Evolutionary conservation across 1,140 invertebrate species (phyloP).

Genomic region (Macrocentrus cingulum): DNA sequence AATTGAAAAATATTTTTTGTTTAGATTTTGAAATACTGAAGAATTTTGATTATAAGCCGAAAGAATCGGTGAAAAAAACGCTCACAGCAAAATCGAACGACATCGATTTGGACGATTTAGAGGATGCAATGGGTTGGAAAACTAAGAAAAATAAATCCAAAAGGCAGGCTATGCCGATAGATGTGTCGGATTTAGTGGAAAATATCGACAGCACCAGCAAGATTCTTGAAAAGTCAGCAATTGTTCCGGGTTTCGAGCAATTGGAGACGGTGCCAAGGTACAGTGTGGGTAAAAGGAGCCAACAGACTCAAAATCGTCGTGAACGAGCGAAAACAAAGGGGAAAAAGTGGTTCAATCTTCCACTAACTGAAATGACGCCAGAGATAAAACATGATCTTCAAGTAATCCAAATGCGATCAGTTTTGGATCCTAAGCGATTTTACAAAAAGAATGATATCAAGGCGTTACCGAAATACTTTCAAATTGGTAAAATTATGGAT

Average conservation of each 20-base stretch:
- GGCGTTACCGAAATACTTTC: constrained; percentile 87
- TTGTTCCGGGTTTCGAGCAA: constrained; percentile 70
- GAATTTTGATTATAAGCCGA: neutral
- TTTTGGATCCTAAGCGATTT: constrained; percentile 87
- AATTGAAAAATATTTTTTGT: neutral
- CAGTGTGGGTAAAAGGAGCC: constrained; percentile 62
- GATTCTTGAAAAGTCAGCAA: constrained; percentile 66
- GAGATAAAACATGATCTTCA: constrained; percentile 85
- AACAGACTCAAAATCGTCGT: constrained; percentile 63
- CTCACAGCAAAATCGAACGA: constrained; percentile 35
- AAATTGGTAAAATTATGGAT: constrained; percentile 76
- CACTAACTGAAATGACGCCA: constrained; percentile 83
- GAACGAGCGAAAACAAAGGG: constrained; percentile 79
- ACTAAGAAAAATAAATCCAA: constrained; percentile 44
- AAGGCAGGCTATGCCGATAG: constrained; percentile 7
- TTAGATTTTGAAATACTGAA: constrained; percentile 4
- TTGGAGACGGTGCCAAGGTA: constrained; percentile 65
- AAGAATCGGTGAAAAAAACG: neutral
- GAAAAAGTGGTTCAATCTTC: constrained; percentile 83
- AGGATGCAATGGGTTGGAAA: constrained; percentile 58
- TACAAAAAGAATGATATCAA: constrained; percentile 91
- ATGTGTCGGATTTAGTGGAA: constrained; percentile 27
- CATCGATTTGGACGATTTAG: constrained; percentile 43
- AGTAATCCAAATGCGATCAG: constrained; percentile 89
- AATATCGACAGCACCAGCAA: constrained; percentile 34